Evolutionary conservation across 2,888 invertebrate genomes (phyloP), one percentile per base, ranked within the genome.

Genomic region (Caenorhabditis parvicauda): DNA sequence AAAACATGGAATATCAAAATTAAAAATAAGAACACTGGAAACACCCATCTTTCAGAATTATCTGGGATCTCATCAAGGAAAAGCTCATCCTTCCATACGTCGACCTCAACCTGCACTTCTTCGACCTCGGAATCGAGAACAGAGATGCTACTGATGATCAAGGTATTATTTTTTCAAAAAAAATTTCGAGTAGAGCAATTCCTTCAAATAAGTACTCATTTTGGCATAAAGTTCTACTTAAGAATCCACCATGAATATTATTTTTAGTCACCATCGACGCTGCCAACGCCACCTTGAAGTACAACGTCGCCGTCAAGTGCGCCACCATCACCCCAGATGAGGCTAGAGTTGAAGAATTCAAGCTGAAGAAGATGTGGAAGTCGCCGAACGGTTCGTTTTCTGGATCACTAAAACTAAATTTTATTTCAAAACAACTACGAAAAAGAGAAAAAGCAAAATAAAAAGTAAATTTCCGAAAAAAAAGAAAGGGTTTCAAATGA

Each of bases 221-320:
- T 32, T 32, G 32, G 32, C 9, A 32, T 12, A 32, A n/a, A n/a
- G n/a, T n/a, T n/a, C n/a, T n/a, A n/a, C n/a, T n/a, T n/a, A 19
- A 27, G 28, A 22, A 39, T 12, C 7, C 3, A 45, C 27, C 22
- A 46, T 6, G 19, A 22, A 42, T 27, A 42, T 6, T 42, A n/a
- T 22, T 56, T 59, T 22, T 74, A 84, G 93, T 98, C 2, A 98
- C 96, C 0, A 86, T 94, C 66, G 96, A 96, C 72, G 93, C 94
- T 83, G 96, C 96, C 6, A 89, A 94, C 82, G 96, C 96, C 14
- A 87, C 96, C 54, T 90, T 92, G 82, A 91, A 92, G 82, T 95
- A 93, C 85, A 94, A 92, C 83, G 96, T 98, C 48, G 98, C 96
- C 39, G 91, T 98, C 70, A 98, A 98, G 83, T 98, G 98, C 84